A percentile compares a stretch with the other conserved stretches of the same genome.
Evolutionary conservation across 1,140 invertebrate species (phyloP).

Genomic region (Stenopsyche tienmushanensis): DNA sequence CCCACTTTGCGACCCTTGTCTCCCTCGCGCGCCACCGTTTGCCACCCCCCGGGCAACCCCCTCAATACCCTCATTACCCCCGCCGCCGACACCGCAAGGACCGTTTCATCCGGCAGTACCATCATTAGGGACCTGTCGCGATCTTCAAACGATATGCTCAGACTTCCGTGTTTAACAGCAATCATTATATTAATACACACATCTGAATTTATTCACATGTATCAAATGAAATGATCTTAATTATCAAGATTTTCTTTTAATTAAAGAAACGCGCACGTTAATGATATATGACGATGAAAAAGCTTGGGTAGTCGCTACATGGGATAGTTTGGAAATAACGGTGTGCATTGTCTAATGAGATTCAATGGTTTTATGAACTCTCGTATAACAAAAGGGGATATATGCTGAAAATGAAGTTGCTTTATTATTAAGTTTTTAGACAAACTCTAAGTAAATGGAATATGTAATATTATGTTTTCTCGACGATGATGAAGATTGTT

Average conservation of each 20-base stretch:
- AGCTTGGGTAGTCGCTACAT: no score
- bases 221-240: neutral
- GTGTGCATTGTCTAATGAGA: no score
- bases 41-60: neutral
- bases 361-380: no score
- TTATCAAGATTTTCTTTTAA: no score
- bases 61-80: neutral
- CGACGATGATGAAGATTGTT: slow-evolving; percentile 9
- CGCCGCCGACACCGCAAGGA: slow-evolving; percentile 1
- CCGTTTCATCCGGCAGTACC: slow-evolving; percentile 28
- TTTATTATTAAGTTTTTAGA: neutral
- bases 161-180: slow-evolving; percentile 18
- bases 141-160: slow-evolving; percentile 29
- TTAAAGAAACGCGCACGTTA: no score
- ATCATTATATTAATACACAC: slow-evolving; percentile 6
- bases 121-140: slow-evolving; percentile 31
- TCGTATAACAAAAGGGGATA: no score
- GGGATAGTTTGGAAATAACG: no score
- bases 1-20: slow-evolving; percentile 10
- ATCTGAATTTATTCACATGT: neutral
- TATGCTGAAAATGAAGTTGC: no score
- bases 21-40: neutral
- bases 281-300: no score
- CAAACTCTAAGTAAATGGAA: neutral
- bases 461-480: slow-evolving; percentile 2